Evolutionary conservation across 2,113 vertebrate species (phyloP).

Genomic region (Taxidea taxus): DNA sequence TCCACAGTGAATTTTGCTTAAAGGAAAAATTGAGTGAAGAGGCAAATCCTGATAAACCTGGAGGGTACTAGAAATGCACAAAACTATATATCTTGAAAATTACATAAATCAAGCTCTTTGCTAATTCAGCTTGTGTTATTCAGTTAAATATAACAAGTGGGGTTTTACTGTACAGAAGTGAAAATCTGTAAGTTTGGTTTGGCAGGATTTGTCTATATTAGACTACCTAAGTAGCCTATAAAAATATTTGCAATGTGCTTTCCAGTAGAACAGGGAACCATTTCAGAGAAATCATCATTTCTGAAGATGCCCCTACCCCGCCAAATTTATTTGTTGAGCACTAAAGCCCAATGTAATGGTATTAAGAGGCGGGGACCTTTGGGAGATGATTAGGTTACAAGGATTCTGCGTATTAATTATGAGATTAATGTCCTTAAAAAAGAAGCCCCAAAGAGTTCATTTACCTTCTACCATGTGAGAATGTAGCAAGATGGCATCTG

Average conservation of each 20-base stretch:
- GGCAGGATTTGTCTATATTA: neutral
- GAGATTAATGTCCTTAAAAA: neutral
- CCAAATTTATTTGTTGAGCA: neutral
- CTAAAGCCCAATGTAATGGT: neutral
- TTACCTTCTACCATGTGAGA: neutral
- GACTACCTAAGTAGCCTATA: neutral
- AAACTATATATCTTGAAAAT: neutral
- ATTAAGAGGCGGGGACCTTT: neutral
- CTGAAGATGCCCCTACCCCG: fast-evolving
- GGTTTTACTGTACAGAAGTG: neutral
- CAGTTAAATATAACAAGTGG: neutral
- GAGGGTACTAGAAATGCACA: neutral
- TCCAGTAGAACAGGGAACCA: neutral
- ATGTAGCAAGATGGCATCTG: neutral
- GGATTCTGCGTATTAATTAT: neutral
- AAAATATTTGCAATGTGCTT: neutral
- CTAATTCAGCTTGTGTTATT: neutral
- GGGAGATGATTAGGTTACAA: neutral
- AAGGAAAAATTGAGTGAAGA: neutral
- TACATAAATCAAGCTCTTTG: neutral
- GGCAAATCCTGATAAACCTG: neutral
- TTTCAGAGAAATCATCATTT: neutral
- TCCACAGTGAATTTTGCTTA: neutral
- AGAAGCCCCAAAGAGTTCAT: neutral
- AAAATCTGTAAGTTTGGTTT: neutral